Conservation (phyloP, 2,113 vertebrate species). For the Leucopsar rothschildi region DNA sequence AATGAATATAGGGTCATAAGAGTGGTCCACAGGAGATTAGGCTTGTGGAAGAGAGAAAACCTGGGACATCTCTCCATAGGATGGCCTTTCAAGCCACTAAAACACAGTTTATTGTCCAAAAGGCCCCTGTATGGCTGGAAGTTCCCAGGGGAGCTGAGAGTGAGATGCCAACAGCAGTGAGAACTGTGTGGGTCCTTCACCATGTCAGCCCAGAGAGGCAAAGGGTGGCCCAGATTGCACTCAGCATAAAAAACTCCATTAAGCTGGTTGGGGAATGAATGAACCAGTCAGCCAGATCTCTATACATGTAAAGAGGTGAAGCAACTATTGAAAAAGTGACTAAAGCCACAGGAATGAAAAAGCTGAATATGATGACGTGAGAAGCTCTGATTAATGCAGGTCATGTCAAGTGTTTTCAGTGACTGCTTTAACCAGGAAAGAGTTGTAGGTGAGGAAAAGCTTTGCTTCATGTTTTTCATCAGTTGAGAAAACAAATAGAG, state of each 20-base stretch:
- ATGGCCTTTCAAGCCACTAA: neutral
- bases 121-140: neutral
- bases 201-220: neutral
- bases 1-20: neutral
- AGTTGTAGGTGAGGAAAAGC: neutral
- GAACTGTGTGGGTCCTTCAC: neutral
- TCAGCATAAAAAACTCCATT: neutral
- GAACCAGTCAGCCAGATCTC: neutral
- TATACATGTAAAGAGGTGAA: accelerated
- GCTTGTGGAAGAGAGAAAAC: neutral
- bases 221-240: neutral
- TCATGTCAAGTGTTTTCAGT: neutral
- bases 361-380: neutral
- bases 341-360: neutral
- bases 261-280: neutral
- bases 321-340: neutral
- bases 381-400: neutral
- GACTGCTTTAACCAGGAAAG: neutral
- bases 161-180: neutral
- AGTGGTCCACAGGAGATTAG: neutral
- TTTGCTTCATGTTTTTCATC: neutral
- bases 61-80: neutral
- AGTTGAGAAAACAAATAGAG: neutral
- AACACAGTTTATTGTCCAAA: neutral
- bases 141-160: neutral